These are phyloP conservation scores for Drosophila pectinifera DNA, from an alignment of 1,140 invertebrate genomes.

Conservation along the genomic window DNA sequence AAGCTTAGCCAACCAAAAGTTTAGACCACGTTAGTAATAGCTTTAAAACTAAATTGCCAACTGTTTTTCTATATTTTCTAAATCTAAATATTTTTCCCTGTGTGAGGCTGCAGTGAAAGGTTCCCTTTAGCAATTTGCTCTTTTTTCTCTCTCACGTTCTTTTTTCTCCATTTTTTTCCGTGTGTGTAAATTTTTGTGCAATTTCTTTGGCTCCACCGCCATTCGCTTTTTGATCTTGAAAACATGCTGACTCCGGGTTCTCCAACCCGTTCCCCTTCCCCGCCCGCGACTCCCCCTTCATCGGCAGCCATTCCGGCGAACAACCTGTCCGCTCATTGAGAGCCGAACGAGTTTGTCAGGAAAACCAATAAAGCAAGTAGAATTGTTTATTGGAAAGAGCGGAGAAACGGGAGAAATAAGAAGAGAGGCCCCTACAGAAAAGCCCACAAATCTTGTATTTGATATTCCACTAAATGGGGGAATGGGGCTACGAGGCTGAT, in stretches of 20 bases:
- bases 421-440: constrained; percentile 22
- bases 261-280: constrained; percentile 11
- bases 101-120: constrained; percentile 68
- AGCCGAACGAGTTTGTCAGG: constrained; percentile 76
- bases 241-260: constrained; percentile 51
- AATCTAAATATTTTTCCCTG: constrained; percentile 5
- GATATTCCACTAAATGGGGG: constrained; percentile 32
- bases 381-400: constrained; percentile 70
- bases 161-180: constrained; percentile 10
- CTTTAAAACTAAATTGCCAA: too few relatives aligned
- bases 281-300: neutral
- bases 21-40: too few relatives aligned
- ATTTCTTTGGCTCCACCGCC: constrained; percentile 60
- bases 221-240: constrained; percentile 83
- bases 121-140: constrained; percentile 52
- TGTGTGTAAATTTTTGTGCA: constrained; percentile 58
- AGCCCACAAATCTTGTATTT: constrained; percentile 53
- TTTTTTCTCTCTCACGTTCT: constrained; percentile 8
- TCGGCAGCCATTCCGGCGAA: neutral
- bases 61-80: neutral
- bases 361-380: constrained; percentile 74
- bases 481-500: constrained; percentile 39
- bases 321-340: constrained; percentile 45
- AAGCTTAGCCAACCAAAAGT: too few relatives aligned
- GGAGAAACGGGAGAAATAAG: constrained; percentile 17